Conservation (phyloP, 2,888 invertebrate species). For the Nymphalis c-album region DNA sequence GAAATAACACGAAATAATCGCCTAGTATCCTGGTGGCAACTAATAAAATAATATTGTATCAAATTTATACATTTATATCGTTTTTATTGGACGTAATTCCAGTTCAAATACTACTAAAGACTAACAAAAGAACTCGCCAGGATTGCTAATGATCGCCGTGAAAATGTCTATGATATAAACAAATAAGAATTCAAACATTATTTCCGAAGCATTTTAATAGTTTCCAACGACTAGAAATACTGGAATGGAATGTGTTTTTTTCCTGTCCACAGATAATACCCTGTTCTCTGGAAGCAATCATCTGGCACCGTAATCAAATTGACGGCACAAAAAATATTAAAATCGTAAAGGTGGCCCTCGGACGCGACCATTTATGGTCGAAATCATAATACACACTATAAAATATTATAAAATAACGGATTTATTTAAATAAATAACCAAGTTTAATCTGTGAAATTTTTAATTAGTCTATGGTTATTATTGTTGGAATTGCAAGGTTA, state of each 20-base stretch:
- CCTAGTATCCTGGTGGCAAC: conserved; percentile 4
- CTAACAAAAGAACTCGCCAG: background rate
- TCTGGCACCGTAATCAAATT: conserved; percentile 60
- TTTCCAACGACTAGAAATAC: conserved; percentile 31
- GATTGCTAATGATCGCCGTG: conserved; percentile 11
- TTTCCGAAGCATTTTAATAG: conserved; percentile 37
- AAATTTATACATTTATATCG: background rate
- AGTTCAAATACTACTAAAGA: background rate
- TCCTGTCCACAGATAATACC: conserved; percentile 38
- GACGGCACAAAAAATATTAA: conserved; percentile 60
- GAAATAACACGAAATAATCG: conserved; percentile 4
- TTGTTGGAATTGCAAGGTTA: too few relatives aligned
- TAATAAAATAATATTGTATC: background rate
- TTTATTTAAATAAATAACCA: too few relatives aligned
- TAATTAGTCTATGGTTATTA: too few relatives aligned
- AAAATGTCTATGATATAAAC: conserved; percentile 11
- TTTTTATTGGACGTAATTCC: too few relatives aligned
- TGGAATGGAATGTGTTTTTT: conserved; percentile 39
- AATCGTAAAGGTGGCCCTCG: conserved; percentile 44
- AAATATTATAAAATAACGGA: background rate
- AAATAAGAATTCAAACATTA: conserved; percentile 28
- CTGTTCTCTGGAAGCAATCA: conserved; percentile 50
- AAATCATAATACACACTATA: background rate
- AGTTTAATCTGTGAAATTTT: too few relatives aligned
- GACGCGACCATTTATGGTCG: background rate